Evolutionary conservation across 2,888 invertebrate species (phyloP), one percentile per base, ranked within the genome.

Genomic region (Volucella inanis): DNA sequence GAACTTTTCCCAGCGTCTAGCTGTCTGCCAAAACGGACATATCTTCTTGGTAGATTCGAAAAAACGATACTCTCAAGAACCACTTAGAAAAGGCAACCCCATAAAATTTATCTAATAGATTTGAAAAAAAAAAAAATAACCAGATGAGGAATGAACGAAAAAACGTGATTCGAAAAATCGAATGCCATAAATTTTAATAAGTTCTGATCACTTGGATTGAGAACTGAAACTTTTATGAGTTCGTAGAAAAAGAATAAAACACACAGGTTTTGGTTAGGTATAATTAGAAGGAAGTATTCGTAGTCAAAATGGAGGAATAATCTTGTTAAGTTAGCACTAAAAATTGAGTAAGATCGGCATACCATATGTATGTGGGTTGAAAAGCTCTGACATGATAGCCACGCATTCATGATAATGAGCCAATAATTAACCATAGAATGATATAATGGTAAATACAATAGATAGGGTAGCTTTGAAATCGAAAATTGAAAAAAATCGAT

Each of bases 241-340:
- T 70, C 57, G 47, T 18, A 70, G 70, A 70, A 49, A 68, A 43
- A n/a, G 6, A 49, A 47, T 61, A 31, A 61, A 38, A 61, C 47
- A n/a, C 3, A 14, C 61, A 61, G 61, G 61, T 45, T 31, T 11
- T 45, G 11, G 45, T n/a, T 61, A 45, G 43, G 1, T 61, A 31
- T 31, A 31, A 14, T 3, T 47, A 4, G 3, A 3, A 0, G 31
- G 22, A 45, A 31, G 45, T 4, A n/a, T 1, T 10, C 41, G 59
- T 41, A 41, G 15, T 41, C 43, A 3, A 45, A n/a, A 14, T n/a
- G 49, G n/a, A 8, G 49, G 2, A 14, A 15, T 49, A 3, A 14
- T 8, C 0, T 49, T 49, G 12, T 10, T 12, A 43, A 2, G 12
- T 49, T n/a, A 1, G 12, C 12, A 49, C 14, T 45, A 12, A 45